Base-by-base conservation (phyloP, 2,113 vertebrate species). In the Plestiodon gilberti region DNA sequence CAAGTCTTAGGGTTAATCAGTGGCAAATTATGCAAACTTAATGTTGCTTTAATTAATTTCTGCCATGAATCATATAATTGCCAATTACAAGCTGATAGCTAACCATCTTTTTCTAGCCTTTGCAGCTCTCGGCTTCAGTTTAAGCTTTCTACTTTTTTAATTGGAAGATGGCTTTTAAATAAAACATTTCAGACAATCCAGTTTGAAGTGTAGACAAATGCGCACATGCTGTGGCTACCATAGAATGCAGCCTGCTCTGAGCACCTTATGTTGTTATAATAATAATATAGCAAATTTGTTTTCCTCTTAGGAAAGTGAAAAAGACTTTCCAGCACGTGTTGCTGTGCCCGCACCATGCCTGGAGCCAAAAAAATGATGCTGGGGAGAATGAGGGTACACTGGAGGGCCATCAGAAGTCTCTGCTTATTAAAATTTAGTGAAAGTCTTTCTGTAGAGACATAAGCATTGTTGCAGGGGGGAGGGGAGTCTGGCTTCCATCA, bases 11-110 rank as follows among this genome's bases (percentile, higher is more conserved):
- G 85, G 78, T 81, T 65, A 6, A 91, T 65, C 78, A 14, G 1
- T 82, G 28, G 59, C 65, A 87, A 87, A 85, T 70, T 89, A 48
- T 83, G 38, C 73, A 80, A 88, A 71, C 25, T 3, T 23, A 85
- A 86, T 3, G 76, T 77, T 89, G 33, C 52, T 30, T 77, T 40
- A 23, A 38, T 89, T 55, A 89, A 81, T 75, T 87, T 90, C 80
- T 79, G 30, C 75, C 79, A 90, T 61, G 35, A 43, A 83, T 59
- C 65, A 80, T 84, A 74, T 88, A 79, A 80, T 84, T 84, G 57
- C 38, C 70, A 88, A 84, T 84, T 88, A 74, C 69, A 84, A 84
- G 69, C 43, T 74, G 69, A 23, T 84, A 84, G 52, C 67, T 80
- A 52, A 61, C 57, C 33, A 74, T 75, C 59, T 78, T 79, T 83